Evolutionary conservation across 2,797 vertebrate genomes (phyloP), one percentile per base, ranked within the genome.

Genomic region (Coilia nasus): DNA sequence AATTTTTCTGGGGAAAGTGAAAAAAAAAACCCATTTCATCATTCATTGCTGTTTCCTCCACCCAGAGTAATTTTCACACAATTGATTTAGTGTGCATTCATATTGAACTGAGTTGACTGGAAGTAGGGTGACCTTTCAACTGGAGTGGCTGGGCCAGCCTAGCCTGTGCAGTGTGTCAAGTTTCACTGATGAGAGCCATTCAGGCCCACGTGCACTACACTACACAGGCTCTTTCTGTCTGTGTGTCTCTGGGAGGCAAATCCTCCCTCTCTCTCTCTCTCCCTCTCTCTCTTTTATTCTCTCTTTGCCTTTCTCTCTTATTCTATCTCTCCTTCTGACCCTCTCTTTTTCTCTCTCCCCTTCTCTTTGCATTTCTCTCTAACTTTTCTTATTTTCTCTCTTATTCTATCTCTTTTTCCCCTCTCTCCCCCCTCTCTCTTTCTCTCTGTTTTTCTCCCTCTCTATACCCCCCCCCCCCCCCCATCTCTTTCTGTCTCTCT

Each of bases 151-250:
- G 15, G 28, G 67, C 25, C 10, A 14, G 62, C 12, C 0, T 12
- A 67, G 25, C 71, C 71, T 44, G 31, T 41, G 17, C 19, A 21
- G 71, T 19, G 71, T 78, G 17, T 78, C 71, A 44, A 44, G 71
- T 41, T 78, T 78, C 71, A 78, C 71, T 78, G 71, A 21, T 78
- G 71, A 78, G 71, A 31, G 71, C 71, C 7, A 15, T 1, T 21
- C 19, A 44, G 19, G 41, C 71, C 71, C 71, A 78, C 71, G 35
- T 44, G 35, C 41, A 44, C 71, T 44, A 44, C 31, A 78, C 15
- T 44, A 78, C 71, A 78, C 15, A 44, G 35, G 31, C 35, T 41
- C 35, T 41, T 44, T 78, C 71, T 44, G 71, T 31, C 67, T 71
- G 5, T 21, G 5, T 71, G 12, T 78, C 67, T 75, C 67, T 78